Conservation (phyloP, 2,113 vertebrate species). For the Etheostoma spectabile region DNA sequence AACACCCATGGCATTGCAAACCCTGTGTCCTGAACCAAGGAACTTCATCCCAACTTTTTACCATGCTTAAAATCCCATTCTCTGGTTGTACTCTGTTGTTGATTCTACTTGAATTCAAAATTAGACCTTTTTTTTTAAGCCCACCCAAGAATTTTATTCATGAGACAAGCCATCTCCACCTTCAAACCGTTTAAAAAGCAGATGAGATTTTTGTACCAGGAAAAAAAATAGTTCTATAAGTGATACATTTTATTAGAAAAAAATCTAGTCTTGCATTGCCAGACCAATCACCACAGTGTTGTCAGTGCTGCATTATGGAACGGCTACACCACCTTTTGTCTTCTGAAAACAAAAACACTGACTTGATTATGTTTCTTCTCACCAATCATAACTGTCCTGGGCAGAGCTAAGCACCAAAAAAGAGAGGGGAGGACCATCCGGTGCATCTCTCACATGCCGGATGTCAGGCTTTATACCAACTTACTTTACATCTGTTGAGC, state of each 20-base stretch:
- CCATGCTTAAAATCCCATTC: background rate
- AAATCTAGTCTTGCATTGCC: background rate
- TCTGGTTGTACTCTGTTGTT: conserved; percentile 1
- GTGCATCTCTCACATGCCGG: too few relatives aligned
- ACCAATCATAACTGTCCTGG: too few relatives aligned
- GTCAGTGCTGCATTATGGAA: too few relatives aligned
- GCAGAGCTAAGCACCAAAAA: too few relatives aligned
- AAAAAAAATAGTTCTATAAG: background rate
- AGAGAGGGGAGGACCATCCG: too few relatives aligned
- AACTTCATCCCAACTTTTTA: conserved; percentile 5
- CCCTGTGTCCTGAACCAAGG: conserved; percentile 12
- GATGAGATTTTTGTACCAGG: background rate
- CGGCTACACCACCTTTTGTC: too few relatives aligned
- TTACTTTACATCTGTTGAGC: too few relatives aligned
- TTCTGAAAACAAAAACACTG: too few relatives aligned
- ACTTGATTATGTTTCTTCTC: too few relatives aligned
- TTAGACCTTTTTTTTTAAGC: conserved; percentile 3
- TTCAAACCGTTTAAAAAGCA: conserved; percentile 27
- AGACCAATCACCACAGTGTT: too few relatives aligned
- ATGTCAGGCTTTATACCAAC: too few relatives aligned
- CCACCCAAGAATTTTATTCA: conserved; percentile 17
- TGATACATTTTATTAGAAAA: background rate
- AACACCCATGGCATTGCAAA: conserved; percentile 55
- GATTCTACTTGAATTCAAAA: conserved; percentile 23
- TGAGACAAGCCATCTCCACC: conserved; percentile 21